A percentile compares a stretch with the other conserved stretches of the same genome.
These are phyloP conservation scores for Trachymyrmex septentrionalis DNA, from an alignment of 1,140 invertebrate species.

Conservation along the genomic window DNA sequence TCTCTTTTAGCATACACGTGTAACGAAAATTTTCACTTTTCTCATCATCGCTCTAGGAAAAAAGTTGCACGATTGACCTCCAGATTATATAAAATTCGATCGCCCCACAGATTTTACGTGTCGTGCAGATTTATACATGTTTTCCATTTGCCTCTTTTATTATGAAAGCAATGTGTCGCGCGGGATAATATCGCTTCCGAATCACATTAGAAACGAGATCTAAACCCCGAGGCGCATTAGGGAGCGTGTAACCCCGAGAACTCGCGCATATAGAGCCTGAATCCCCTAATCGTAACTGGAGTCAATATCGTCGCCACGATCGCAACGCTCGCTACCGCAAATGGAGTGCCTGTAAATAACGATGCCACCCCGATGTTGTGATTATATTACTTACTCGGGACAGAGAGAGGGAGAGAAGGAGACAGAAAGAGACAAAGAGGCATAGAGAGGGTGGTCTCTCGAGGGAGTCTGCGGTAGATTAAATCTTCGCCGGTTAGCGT, in stretches of 20 bases:
- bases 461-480: slow-evolving; percentile 82
- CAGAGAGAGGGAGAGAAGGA: slow-evolving; percentile 64
- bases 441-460: slow-evolving; percentile 44
- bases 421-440: slow-evolving; percentile 46
- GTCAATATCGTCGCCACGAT: slow-evolving; percentile 79
- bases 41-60: no score
- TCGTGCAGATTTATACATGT: neutral
- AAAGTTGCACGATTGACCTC: no score
- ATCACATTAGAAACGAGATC: slow-evolving; percentile 55
- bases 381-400: slow-evolving; percentile 85
- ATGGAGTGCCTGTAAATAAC: slow-evolving; percentile 86
- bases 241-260: slow-evolving; percentile 49
- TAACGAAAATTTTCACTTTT: no score
- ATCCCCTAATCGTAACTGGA: slow-evolving; percentile 71
- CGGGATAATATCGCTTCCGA: slow-evolving; percentile 53
- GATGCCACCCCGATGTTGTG: slow-evolving; percentile 85
- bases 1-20: no score
- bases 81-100: neutral
- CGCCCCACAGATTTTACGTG: neutral
- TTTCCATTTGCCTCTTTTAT: neutral
- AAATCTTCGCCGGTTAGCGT: slow-evolving; percentile 86
- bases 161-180: neutral
- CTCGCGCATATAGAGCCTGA: slow-evolving; percentile 4
- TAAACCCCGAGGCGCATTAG: slow-evolving; percentile 73
- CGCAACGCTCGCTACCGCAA: slow-evolving; percentile 70